phyloP scores from a whole-genome alignment of 1,140 invertebrate genomes.

The Aphaenogaster floridana region DNA sequence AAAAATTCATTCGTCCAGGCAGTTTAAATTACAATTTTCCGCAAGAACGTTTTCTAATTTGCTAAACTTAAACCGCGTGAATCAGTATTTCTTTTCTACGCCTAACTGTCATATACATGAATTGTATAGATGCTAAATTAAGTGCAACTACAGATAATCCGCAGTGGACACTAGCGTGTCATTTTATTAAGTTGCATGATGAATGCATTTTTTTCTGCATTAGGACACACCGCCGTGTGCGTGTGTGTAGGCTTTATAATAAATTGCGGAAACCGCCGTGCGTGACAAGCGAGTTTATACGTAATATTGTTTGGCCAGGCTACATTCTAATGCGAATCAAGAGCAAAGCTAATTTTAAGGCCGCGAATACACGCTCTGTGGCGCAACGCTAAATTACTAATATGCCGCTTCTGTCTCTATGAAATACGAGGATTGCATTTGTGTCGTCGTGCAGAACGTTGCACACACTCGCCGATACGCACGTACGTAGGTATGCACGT shows the following conservation, averaged over 20 bases:
- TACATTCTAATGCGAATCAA: conserved; percentile 61
- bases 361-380: conserved; percentile 44
- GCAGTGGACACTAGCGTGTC: conserved; percentile 20
- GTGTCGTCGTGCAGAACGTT: conserved; percentile 10
- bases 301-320: conserved; percentile 64
- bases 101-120: background rate
- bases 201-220: conserved; percentile 40
- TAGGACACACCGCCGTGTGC: conserved; percentile 19
- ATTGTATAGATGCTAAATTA: conserved; percentile 5
- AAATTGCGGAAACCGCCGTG: conserved; percentile 62
- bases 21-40: background rate
- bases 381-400: conserved; percentile 62
- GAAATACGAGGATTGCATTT: conserved; percentile 51
- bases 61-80: background rate
- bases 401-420: conserved; percentile 46
- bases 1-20: background rate
- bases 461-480: background rate
- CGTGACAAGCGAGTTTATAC: conserved; percentile 59
- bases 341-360: conserved; percentile 64
- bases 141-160: background rate
- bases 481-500: too few relatives aligned
- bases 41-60: background rate
- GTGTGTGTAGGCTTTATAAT: conserved; percentile 43
- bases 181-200: conserved; percentile 57
- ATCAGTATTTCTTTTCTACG: background rate